Conservation (phyloP, 2,888 invertebrate genomes). For the Gymnocheta viridis region DNA sequence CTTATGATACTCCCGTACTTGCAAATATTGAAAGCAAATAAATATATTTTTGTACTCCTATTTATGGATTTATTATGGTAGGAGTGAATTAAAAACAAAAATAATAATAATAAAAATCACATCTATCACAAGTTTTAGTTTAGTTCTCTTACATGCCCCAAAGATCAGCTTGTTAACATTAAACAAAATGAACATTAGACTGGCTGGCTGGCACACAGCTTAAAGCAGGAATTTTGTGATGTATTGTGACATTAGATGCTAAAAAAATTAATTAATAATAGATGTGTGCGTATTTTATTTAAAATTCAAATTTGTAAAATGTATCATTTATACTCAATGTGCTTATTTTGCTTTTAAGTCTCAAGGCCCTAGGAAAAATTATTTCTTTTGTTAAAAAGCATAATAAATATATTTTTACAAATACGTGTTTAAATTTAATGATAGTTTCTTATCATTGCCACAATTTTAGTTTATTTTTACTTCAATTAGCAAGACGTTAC, state of each 20-base stretch:
- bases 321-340: neutral
- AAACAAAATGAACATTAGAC: neutral
- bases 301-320: neutral
- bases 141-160: neutral
- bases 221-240: neutral
- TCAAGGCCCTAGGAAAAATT: neutral
- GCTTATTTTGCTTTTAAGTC: neutral
- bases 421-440: slow-evolving; percentile 44
- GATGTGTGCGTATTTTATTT: neutral
- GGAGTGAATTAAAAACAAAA: slow-evolving; percentile 18
- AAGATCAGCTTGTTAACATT: slow-evolving; percentile 18
- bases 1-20: neutral
- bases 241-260: neutral
- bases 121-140: slow-evolving; percentile 34
- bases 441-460: slow-evolving; percentile 26
- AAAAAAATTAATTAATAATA: slow-evolving; percentile 5
- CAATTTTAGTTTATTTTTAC: neutral
- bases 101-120: too few species aligned
- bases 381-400: neutral
- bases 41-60: neutral
- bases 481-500: slow-evolving; percentile 36
- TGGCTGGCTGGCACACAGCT: too few species aligned
- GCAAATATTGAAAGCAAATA: slow-evolving; percentile 14
- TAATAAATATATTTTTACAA: neutral
- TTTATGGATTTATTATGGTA: neutral